A percentile compares a stretch with the other conserved stretches of the same genome.
These are phyloP conservation scores for Hermetia illucens DNA, from an alignment of 1,140 invertebrate species.

Conservation along the genomic window DNA sequence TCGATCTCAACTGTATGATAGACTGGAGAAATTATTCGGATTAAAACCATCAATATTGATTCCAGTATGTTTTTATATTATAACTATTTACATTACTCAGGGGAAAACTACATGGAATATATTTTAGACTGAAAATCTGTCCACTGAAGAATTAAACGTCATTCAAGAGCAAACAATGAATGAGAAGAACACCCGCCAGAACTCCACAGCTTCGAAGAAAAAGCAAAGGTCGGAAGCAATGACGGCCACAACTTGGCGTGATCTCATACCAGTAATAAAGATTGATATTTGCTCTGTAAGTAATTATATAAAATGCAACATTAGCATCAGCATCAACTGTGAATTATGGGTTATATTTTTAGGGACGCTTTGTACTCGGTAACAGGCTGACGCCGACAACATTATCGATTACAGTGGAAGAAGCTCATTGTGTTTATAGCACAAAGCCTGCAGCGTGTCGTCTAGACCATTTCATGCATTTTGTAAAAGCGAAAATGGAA, in stretches of 20 bases:
- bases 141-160: conserved; percentile 23
- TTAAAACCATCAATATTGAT: conserved; percentile 63
- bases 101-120: too few species aligned
- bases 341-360: conserved; percentile 14
- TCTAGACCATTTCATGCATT: conserved; percentile 92
- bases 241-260: conserved; percentile 79
- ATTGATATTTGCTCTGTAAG: conserved; percentile 74
- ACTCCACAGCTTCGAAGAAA: conserved; percentile 33
- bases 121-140: conserved; percentile 11
- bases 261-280: conserved; percentile 94
- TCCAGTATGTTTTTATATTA: too few species aligned
- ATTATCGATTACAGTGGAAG: conserved; percentile 83
- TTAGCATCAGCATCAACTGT: background rate
- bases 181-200: conserved; percentile 39
- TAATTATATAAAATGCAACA: conserved; percentile 9
- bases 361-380: conserved; percentile 91
- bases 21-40: conserved; percentile 81
- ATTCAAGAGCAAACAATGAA: conserved; percentile 42
- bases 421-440: conserved; percentile 88
- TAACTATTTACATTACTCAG: too few species aligned
- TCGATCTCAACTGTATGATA: conserved; percentile 73
- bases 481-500: conserved; percentile 86
- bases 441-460: conserved; percentile 87
- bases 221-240: conserved; percentile 57
- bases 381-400: conserved; percentile 90